These are phyloP conservation scores for Prorops nasuta DNA, from an alignment of 1,140 invertebrate species.

Conservation along the genomic window DNA sequence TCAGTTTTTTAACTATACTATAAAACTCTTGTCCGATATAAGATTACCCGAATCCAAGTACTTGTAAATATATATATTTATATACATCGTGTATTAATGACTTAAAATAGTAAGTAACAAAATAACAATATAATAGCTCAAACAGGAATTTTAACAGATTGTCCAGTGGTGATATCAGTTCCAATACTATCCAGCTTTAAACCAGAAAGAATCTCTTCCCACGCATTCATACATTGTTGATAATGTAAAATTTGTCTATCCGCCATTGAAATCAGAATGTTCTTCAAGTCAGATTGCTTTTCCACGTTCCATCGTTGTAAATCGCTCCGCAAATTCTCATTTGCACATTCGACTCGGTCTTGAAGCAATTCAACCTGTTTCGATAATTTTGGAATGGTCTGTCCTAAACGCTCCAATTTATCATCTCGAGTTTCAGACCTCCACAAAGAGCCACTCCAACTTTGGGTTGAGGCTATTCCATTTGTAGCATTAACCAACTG, in stretches of 20 bases:
- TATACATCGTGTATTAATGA: no score
- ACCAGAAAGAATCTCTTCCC: conserved; percentile 60
- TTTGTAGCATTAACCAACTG: conserved; percentile 40
- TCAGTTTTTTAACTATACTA: no score
- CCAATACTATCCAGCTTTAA: conserved; percentile 43
- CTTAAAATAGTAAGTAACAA: not conserved
- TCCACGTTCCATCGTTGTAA: conserved; percentile 71
- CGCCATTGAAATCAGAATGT: conserved; percentile 65
- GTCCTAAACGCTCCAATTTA: conserved; percentile 59
- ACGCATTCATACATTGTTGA: conserved; percentile 64
- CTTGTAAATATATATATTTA: no score
- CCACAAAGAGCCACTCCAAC: conserved; percentile 59
- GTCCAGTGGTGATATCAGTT: conserved; percentile 31
- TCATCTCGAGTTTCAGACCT: conserved; percentile 60
- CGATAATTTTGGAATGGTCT: conserved; percentile 58
- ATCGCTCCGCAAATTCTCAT: conserved; percentile 71
- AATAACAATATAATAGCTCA: conserved; percentile 21
- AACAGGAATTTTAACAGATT: conserved; percentile 33
- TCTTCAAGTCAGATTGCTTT: conserved; percentile 68
- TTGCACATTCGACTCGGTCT: conserved; percentile 70
- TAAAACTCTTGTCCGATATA: no score
- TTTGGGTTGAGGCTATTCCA: conserved; percentile 31
- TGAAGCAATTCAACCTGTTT: conserved; percentile 62
- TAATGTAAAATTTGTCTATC: conserved; percentile 71
- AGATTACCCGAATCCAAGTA: no score